phyloP scores from a whole-genome alignment of 1,140 invertebrate genomes.

The Mesaphorura yosii region DNA sequence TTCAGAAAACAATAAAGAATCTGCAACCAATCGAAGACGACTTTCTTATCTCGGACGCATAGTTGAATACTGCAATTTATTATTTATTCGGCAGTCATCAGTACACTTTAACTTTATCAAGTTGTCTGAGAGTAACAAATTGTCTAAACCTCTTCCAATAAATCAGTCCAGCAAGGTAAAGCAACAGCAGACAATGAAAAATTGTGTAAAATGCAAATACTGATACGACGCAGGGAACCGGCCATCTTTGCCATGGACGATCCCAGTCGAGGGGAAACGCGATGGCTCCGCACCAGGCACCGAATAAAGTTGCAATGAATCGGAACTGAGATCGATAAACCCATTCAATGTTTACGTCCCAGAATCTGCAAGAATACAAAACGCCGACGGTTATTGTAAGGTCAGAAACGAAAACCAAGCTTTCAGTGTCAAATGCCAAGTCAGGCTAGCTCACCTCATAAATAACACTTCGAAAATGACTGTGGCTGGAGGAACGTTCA shows the following conservation, averaged over 20 bases:
- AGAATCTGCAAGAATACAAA: too few relatives aligned
- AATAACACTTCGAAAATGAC: conserved; percentile 20
- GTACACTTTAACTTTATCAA: neutral
- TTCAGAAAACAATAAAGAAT: neutral
- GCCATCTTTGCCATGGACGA: conserved; percentile 70
- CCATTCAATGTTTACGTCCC: too few relatives aligned
- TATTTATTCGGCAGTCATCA: neutral
- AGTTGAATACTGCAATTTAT: conserved; percentile 1
- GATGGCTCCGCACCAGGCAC: conserved; percentile 76
- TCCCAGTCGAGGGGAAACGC: conserved; percentile 89
- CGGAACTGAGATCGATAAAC: conserved; percentile 16
- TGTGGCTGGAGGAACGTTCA: conserved; percentile 12
- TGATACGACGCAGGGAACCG: conserved; percentile 49
- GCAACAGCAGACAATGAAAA: conserved; percentile 11
- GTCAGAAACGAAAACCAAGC: neutral
- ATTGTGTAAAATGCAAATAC: conserved; percentile 2
- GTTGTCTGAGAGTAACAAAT: neutral
- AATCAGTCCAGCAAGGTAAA: neutral
- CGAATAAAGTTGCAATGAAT: conserved; percentile 45
- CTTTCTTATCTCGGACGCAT: too few relatives aligned
- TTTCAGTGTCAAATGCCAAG: neutral
- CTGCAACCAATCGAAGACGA: neutral
- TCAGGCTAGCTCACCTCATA: conserved; percentile 20
- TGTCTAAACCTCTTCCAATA: neutral
- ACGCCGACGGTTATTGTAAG: too few relatives aligned